These are phyloP conservation scores for Phainopepla nitens DNA, from an alignment of 2,113 vertebrate genomes.

Conservation along the genomic window DNA sequence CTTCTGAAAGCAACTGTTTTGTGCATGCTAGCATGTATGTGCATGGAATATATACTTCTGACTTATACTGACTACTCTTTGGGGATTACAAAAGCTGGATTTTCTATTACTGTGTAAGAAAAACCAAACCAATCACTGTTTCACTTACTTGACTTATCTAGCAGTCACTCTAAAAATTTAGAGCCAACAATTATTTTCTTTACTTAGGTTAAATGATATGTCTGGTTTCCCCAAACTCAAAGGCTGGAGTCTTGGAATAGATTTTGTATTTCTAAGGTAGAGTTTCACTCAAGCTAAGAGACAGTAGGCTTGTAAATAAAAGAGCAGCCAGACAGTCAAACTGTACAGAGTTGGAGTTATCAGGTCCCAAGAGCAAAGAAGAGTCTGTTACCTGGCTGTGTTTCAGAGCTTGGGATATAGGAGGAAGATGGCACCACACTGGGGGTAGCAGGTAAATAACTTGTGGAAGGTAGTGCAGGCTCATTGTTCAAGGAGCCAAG, in stretches of 20 bases:
- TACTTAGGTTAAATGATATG: background rate
- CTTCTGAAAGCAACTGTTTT: background rate
- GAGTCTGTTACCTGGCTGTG: slow-evolving; percentile 67
- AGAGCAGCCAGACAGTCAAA: background rate
- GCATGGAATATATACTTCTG: background rate
- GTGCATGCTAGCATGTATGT: background rate
- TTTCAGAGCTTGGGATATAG: slow-evolving; percentile 90
- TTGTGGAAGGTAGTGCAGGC: slow-evolving; percentile 92
- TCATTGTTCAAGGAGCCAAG: slow-evolving; percentile 89
- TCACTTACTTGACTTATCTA: background rate
- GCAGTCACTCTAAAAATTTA: background rate
- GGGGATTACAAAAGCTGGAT: background rate
- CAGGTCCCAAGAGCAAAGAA: background rate
- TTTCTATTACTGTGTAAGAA: background rate
- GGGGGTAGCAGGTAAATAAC: slow-evolving; percentile 93
- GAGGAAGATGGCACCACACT: slow-evolving; percentile 96
- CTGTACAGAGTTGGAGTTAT: background rate
- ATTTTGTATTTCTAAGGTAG: background rate
- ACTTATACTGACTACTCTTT: background rate
- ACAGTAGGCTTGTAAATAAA: background rate
- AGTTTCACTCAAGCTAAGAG: background rate
- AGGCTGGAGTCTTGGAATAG: background rate
- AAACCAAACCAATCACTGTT: background rate
- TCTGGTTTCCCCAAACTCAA: background rate
- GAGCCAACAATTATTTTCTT: background rate